These are phyloP conservation scores for Caenorhabditis afra DNA, from an alignment of 2,888 invertebrate genomes.

Conservation along the genomic window DNA sequence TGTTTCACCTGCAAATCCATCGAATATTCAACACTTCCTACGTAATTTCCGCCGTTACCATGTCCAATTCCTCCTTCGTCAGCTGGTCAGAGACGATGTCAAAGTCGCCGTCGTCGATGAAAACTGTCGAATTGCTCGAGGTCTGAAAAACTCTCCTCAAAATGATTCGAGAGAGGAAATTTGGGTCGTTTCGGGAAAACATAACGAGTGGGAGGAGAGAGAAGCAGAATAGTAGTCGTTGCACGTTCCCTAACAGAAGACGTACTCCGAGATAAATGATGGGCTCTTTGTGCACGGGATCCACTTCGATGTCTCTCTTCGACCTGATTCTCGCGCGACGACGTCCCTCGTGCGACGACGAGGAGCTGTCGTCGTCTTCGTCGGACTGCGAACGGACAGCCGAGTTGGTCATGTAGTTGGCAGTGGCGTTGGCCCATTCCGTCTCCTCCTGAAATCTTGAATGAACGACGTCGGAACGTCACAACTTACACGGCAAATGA, in stretches of 20 bases:
- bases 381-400: conserved; percentile 44
- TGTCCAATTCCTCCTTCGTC: conserved; percentile 61
- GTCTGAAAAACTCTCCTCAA: conserved; percentile 54
- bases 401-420: conserved; percentile 43
- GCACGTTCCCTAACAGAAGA: background rate
- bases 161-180: too few relatives aligned
- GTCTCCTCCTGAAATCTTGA: conserved; percentile 62
- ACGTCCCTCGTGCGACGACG: conserved; percentile 33
- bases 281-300: conserved; percentile 67
- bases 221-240: too few relatives aligned
- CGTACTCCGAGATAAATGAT: conserved; percentile 68
- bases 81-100: conserved; percentile 67
- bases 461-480: background rate
- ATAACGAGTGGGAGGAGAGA: too few relatives aligned
- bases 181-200: too few relatives aligned
- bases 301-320: conserved; percentile 64
- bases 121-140: conserved; percentile 58
- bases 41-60: conserved; percentile 44
- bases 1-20: conserved; percentile 56
- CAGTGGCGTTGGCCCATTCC: conserved; percentile 61
- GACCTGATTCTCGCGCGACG: conserved; percentile 8
- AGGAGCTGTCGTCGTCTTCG: conserved; percentile 27
- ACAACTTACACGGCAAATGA: conserved; percentile 63
- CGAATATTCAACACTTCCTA: background rate
- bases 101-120: conserved; percentile 71